Evolutionary conservation across 2,113 vertebrate genomes (phyloP), one percentile per base, ranked within the genome.

Genomic region (Bufo bufo): DNA sequence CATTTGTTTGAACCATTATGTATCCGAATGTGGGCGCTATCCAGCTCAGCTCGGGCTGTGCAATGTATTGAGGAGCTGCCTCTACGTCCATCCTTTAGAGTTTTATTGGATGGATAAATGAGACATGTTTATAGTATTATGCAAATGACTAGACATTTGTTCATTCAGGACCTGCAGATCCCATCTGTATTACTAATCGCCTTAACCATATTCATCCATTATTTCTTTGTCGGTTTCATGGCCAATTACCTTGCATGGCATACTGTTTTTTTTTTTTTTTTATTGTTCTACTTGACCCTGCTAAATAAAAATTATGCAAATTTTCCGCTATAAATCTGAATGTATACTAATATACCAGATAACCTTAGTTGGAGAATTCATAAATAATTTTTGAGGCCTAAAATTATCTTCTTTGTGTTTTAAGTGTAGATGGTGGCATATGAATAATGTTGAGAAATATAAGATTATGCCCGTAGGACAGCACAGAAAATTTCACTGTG

Each of bases 61-160:
- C 5, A 12, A 4, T 77, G n/a, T 54, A 5, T 1, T 77, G 47
- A 54, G 9, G 2, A 33, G 33, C 33, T 56, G 12, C 14, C 43
- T 9, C 2, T 61, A 45, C 33, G 49, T 49, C 23, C 43, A 66
- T 8, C 17, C 45, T 50, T 66, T 82, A 47, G 23, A 65, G 33
- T 82, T 65, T 10, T 49, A 66, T 83, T 83, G 20, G 4, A 47
- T 49, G 47, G 47, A 20, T 83, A 69, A 83, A 69, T 69, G 43
- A 83, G 61, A 50, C 80, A 59, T 49, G 61, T 80, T 61, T 81
- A 81, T 80, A 59, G 56, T 52, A 59, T 45, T 61, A 81, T 81
- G 20, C 43, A 81, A 47, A 83, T 69, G 6, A n/a, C 10, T 14
- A 14, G 23, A 66, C 13, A 16, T 7, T 49, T 82, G 10, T 66